These are phyloP conservation scores for Theretra japonica DNA, from an alignment of 2,888 invertebrate genomes.

Conservation along the genomic window DNA sequence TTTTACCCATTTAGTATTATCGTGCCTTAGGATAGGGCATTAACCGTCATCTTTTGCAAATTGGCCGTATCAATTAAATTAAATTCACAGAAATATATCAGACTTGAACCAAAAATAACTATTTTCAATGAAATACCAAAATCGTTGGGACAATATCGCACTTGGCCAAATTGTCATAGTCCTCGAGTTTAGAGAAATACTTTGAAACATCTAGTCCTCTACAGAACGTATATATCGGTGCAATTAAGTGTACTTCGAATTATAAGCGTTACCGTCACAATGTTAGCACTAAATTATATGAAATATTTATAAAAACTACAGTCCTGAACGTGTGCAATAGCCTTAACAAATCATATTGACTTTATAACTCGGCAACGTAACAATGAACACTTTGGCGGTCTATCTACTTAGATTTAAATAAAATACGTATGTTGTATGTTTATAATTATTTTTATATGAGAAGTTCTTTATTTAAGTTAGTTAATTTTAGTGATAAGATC, in stretches of 20 bases:
- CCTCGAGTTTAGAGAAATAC: not conserved
- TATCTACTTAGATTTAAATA: slow-evolving; percentile 77
- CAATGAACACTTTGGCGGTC: slow-evolving; percentile 75
- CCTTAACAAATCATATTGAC: slow-evolving; percentile 30
- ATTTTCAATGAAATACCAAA: not conserved
- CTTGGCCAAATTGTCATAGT: not conserved
- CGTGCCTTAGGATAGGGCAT: slow-evolving; percentile 15
- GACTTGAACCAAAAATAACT: not conserved
- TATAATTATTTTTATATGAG: slow-evolving; percentile 81
- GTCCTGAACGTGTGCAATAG: slow-evolving; percentile 42
- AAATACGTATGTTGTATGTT: slow-evolving; percentile 68
- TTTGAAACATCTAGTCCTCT: slow-evolving; percentile 49
- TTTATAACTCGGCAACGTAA: slow-evolving; percentile 36
- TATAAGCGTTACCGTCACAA: slow-evolving; percentile 25
- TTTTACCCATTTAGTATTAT: not conserved
- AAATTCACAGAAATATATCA: not conserved
- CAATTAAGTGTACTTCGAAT: slow-evolving; percentile 44
- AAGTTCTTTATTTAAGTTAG: slow-evolving; percentile 80
- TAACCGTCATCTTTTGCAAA: not conserved
- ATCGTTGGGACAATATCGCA: not conserved
- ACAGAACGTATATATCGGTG: slow-evolving; percentile 48
- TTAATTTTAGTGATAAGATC: slow-evolving; percentile 80
- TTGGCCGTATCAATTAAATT: not conserved
- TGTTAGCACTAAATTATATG: slow-evolving; percentile 24
- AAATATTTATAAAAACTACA: slow-evolving; percentile 17